Evolutionary conservation across 2,888 invertebrate genomes (phyloP).

Genomic region (Octodonta nipae): DNA sequence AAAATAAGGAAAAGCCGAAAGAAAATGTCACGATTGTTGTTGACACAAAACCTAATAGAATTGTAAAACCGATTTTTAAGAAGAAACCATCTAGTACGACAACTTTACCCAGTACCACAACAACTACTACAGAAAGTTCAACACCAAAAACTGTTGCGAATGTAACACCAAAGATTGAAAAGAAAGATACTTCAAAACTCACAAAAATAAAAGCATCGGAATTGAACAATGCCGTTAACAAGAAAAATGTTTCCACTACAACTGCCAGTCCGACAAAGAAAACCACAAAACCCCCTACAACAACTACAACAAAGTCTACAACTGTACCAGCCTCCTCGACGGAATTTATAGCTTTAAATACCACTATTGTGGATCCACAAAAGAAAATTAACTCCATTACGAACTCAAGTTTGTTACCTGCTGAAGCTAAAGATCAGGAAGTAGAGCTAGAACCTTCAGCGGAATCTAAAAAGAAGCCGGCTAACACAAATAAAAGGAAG

Average conservation of each 20-base stretch:
- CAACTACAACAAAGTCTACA: conserved; percentile 7
- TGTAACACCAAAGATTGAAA: too few species aligned
- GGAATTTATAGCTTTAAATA: neutral
- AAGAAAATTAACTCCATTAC: conserved; percentile 12
- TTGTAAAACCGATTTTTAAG: conserved; percentile 27
- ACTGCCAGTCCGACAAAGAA: conserved; percentile 12
- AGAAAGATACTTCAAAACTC: conserved; percentile 20
- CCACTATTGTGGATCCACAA: conserved; percentile 9
- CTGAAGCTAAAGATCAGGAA: conserved; percentile 32
- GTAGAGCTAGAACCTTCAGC: conserved; percentile 22
- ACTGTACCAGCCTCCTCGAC: conserved; percentile 3
- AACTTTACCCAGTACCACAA: conserved; percentile 17
- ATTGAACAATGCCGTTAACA: conserved; percentile 39
- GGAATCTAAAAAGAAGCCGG: conserved; percentile 24
- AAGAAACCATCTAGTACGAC: conserved; percentile 28
- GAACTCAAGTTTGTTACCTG: conserved; percentile 6
- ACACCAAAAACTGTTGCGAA: neutral
- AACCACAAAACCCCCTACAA: conserved; percentile 9
- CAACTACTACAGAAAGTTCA: conserved; percentile 10
- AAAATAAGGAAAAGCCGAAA: too few species aligned
- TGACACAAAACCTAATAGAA: conserved; percentile 17
- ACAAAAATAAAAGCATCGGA: conserved; percentile 52
- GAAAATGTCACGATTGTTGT: conserved; percentile 12
- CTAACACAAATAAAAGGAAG: conserved; percentile 43
- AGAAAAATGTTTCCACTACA: conserved; percentile 16